Evolutionary conservation across 2,797 vertebrate species (phyloP), one percentile per base, ranked within the genome.

Genomic region (Chloroceryle inda): DNA sequence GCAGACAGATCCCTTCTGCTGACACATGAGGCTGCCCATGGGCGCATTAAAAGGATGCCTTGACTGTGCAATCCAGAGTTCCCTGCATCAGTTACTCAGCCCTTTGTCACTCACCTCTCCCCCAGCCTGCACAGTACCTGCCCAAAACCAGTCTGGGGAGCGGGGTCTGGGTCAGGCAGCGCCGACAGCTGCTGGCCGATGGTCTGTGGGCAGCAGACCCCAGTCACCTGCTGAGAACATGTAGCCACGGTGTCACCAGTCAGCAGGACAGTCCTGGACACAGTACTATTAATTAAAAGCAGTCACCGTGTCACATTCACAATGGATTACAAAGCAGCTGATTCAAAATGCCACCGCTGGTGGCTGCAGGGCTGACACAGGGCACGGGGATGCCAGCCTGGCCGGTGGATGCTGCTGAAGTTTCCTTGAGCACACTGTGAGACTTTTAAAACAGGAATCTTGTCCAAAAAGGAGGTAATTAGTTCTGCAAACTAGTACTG

Each of bases 341-440:
- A 23, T 35, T 4, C 8, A 19, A 44, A 49, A 24, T 0, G 5
- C 29, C 47, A 5, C 19, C 13, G 26, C 4, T 4, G 20, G 40
- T 20, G 55, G 42, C 33, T 4, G 6, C 37, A 5, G 76, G 59
- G 38, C 13, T 1, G 18, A 40, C 26, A 10, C 1, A 1, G 50
- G 83, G 40, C 81, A 35, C 0, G 0, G 59, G 45, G 66, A 35
- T 0, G 5, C 37, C n/a, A 50, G 26, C 23, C 67, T 1, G 1
- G 35, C 14, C 0, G 0, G 7, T 26, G 52, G 59, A 3, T 2
- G 9, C 77, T 89, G 77, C 49, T 64, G 37, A 3, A 9, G 11
- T 12, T 71, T 63, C 68, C 56, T 31, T 19, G 40, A 66, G 50
- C 2, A 16, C 45, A 22, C 29, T 5, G 13, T 18, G 64, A 81